Evolutionary conservation across 2,113 vertebrate genomes (phyloP).

Genomic region (Chloebia gouldiae): DNA sequence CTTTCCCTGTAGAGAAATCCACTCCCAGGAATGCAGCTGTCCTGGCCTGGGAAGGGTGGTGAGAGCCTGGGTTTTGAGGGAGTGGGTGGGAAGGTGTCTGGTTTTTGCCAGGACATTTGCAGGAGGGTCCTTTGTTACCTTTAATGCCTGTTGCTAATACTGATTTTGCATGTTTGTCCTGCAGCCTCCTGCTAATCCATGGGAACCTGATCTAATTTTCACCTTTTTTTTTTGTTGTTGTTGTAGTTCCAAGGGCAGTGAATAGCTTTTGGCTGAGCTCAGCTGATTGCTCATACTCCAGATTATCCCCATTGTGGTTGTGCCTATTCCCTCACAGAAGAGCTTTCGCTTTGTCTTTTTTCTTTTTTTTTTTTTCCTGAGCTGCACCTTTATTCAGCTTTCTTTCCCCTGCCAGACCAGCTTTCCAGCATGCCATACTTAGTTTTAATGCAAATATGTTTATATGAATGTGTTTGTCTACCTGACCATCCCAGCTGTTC

Average conservation of each 20-base stretch:
- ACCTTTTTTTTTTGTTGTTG: neutral
- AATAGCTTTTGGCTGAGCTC: neutral
- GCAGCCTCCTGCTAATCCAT: neutral
- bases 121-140: neutral
- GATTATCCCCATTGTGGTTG: neutral
- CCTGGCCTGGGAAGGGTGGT: fast-evolving
- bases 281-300: neutral
- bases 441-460: neutral
- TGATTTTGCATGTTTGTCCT: neutral
- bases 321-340: neutral
- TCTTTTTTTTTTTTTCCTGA: neutral
- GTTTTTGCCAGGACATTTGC: neutral
- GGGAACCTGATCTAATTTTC: neutral
- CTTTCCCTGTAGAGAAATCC: neutral
- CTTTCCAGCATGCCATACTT: neutral
- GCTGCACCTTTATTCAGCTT: neutral
- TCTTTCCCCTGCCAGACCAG: neutral
- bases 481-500: neutral
- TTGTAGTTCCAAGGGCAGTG: neutral
- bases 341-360: neutral
- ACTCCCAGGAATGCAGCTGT: neutral
- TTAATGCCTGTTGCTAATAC: neutral
- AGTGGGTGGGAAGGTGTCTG: fast-evolving
- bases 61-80: neutral
- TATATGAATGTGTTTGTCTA: neutral